These are phyloP conservation scores for Rhagonycha fulva DNA, from an alignment of 2,888 invertebrate species.

Conservation along the genomic window DNA sequence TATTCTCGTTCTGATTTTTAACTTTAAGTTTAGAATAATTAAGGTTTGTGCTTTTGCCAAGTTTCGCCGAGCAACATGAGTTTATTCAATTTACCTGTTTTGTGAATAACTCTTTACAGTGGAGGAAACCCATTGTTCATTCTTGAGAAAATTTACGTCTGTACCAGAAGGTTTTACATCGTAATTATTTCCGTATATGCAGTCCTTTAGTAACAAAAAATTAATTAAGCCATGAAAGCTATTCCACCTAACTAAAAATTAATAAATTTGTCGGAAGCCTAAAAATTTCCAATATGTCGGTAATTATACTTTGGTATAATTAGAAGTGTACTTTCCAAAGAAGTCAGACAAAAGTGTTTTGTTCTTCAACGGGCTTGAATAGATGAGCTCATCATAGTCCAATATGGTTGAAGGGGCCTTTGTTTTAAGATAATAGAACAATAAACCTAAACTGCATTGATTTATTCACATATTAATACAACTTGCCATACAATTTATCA, in stretches of 20 bases:
- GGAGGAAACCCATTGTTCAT: background rate
- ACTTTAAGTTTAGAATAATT: background rate
- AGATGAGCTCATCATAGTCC: slow-evolving; percentile 11
- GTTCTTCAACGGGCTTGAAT: slow-evolving; percentile 14
- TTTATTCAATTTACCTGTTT: background rate
- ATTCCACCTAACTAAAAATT: background rate
- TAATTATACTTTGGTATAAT: background rate
- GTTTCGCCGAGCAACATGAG: background rate
- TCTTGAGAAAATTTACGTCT: background rate
- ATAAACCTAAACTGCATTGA: slow-evolving; percentile 18
- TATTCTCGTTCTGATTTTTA: background rate
- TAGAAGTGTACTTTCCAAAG: slow-evolving; percentile 6
- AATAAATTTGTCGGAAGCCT: background rate
- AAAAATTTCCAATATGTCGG: slow-evolving; percentile 8
- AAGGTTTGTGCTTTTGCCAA: background rate
- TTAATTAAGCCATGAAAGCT: background rate
- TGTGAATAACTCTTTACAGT: background rate
- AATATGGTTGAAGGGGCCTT: slow-evolving; percentile 6
- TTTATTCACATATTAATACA: slow-evolving; percentile 1
- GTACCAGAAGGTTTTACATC: background rate
- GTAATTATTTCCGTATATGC: background rate
- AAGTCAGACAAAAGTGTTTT: slow-evolving; percentile 15
- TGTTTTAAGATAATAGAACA: slow-evolving; percentile 12
- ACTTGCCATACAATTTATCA: background rate
- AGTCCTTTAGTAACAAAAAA: background rate